Evolutionary conservation across 2,113 vertebrate species (phyloP), one percentile per base, ranked within the genome.

Genomic region (Poeciliopsis prolifica): DNA sequence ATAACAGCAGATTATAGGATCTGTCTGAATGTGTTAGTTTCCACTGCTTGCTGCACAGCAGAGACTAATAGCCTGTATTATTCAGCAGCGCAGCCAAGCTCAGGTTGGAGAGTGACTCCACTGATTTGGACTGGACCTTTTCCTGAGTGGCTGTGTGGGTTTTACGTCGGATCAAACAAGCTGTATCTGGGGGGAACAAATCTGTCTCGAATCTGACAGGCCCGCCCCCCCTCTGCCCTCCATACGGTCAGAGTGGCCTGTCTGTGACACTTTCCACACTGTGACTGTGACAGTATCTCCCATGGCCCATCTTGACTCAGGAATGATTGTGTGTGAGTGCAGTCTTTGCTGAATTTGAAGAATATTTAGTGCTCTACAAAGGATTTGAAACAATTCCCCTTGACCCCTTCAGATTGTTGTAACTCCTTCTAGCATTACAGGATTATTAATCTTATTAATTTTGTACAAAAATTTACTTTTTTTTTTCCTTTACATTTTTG

Each of bases 231-330:
- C 72, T 91, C 87, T 89, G 86, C 30, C 65, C 70, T 22, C 72
- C 89, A 81, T 85, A 84, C 70, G 71, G 70, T 73, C 69, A 51
- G 82, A 69, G 77, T 72, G 30, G 81, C 77, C 79, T 75, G 86
- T 79, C 73, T 84, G 82, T 84, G 83, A 88, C 83, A 80, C 79
- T 86, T 87, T 78, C 87, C 81, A 81, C 80, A 70, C 69, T 61
- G 48, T 51, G 79, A 68, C 26, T 78, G 86, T 88, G 92, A 89
- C 89, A 89, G 87, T n/a, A 3, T 62, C 72, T 92, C 88, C 82
- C 81, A 48, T 51, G 79, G 84, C 84, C 72, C 61, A 77, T 79
- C 17, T 35, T 74, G 78, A 68, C 64, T 48, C 61, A 44, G 64
- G 33, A 77, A 68, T 61, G 22, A 65, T 69, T 70, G 65, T 72